phyloP scores from a whole-genome alignment of 2,888 invertebrate genomes.

The Sarcophaga carnaria region DNA sequence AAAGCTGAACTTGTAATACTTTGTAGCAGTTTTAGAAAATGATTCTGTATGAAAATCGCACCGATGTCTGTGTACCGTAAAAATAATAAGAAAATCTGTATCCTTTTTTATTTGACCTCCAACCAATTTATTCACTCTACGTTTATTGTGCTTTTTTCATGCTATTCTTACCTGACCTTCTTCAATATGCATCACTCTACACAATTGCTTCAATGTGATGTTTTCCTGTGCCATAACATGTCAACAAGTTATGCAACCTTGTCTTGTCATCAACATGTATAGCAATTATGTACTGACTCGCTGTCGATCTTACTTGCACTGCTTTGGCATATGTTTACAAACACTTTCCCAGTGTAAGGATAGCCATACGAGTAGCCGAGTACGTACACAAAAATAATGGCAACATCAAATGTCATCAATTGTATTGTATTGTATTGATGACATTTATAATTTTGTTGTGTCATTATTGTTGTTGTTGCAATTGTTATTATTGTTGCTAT shows the following conservation, averaged over 20 bases:
- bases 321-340: not conserved
- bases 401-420: no score
- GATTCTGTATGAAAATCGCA: no score
- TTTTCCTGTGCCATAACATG: conserved; percentile 32
- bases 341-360: not conserved
- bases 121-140: no score
- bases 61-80: no score
- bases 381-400: no score
- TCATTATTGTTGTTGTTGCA: not conserved
- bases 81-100: no score
- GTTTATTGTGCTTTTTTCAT: no score
- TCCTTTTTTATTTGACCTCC: no score
- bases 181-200: not conserved
- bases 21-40: no score
- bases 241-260: conserved; percentile 46
- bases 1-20: no score
- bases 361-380: no score
- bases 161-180: not conserved
- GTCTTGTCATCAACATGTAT: conserved; percentile 41
- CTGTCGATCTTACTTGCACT: no score
- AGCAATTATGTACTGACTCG: conserved; percentile 21
- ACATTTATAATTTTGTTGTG: conserved; percentile 4
- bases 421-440: not conserved
- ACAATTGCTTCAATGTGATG: not conserved
- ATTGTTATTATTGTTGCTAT: not conserved